Percentiles rank a stretch among this genome's conserved stretches.
phyloP scores from a whole-genome alignment of 2,797 vertebrate species.

The Acestrorhynchus altus region DNA sequence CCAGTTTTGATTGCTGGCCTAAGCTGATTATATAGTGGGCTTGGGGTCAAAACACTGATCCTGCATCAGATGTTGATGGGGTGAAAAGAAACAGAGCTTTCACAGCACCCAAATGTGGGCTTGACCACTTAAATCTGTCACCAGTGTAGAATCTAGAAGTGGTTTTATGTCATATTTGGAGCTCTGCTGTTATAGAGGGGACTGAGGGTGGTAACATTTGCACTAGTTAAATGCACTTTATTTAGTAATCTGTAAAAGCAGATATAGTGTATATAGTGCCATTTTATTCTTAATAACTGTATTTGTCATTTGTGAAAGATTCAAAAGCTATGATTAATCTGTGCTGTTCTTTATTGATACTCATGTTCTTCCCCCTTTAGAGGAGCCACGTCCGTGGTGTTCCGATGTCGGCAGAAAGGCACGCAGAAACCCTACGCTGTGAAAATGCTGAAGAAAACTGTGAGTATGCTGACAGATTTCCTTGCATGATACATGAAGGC shows the following conservation, averaged over 20 bases:
- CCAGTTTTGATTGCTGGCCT: conserved; percentile 32
- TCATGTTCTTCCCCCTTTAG: conserved; percentile 63
- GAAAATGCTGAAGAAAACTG: conserved; percentile 91
- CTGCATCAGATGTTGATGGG: conserved; percentile 29
- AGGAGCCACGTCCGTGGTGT: conserved; percentile 88
- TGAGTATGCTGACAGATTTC: conserved; percentile 71
- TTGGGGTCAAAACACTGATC: conserved; percentile 17
- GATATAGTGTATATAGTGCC: not conserved
- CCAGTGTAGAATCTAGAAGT: not conserved
- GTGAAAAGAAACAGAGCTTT: conserved; percentile 22
- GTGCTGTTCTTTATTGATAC: not conserved
- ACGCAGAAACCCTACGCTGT: conserved; percentile 86
- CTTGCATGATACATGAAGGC: not conserved
- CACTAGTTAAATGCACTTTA: not conserved
- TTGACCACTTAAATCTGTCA: not conserved
- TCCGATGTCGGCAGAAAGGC: conserved; percentile 87
- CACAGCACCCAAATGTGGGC: not conserved
- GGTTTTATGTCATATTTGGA: not conserved
- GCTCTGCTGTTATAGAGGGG: not conserved
- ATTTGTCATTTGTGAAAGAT: not conserved
- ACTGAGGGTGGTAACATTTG: not conserved
- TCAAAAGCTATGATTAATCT: not conserved
- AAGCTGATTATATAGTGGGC: conserved; percentile 39
- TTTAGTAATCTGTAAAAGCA: not conserved
- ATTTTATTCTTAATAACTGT: not conserved